A percentile compares a stretch with the other conserved stretches of the same genome.
Evolutionary conservation across 2,797 vertebrate species (phyloP).

Genomic region (Podarcis siculus): DNA sequence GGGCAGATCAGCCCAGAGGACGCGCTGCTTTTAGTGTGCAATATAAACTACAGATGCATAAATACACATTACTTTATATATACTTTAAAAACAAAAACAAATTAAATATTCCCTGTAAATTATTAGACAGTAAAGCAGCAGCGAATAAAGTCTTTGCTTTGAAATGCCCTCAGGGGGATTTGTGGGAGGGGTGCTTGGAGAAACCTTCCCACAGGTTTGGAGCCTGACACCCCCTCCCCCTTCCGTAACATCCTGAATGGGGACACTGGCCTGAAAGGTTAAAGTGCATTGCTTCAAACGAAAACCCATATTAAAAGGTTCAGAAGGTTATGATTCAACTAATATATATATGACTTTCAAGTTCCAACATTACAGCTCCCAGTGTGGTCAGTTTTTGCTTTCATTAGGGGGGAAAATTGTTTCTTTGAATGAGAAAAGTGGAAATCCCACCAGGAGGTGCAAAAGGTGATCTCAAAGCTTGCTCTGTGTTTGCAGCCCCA

Average conservation of each 20-base stretch:
- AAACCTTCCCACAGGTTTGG: conserved; percentile 28
- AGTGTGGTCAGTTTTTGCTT: background rate
- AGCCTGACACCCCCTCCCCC: background rate
- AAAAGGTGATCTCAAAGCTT: accelerated
- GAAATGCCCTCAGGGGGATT: conserved; percentile 57
- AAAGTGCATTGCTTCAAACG: conserved; percentile 63
- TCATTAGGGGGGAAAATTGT: accelerated
- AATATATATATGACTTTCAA: background rate
- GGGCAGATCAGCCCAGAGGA: conserved; percentile 28
- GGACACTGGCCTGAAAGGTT: conserved; percentile 43
- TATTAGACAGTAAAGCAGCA: conserved; percentile 79
- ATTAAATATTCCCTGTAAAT: conserved; percentile 82
- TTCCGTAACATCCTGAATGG: conserved; percentile 30
- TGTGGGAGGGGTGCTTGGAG: conserved; percentile 1
- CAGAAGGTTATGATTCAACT: conserved; percentile 4
- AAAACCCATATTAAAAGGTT: background rate
- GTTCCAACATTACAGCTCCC: background rate
- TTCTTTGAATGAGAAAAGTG: background rate
- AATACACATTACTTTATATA: conserved; percentile 83
- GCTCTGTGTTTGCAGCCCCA: accelerated
- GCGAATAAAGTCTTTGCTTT: conserved; percentile 86
- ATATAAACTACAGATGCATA: conserved; percentile 89
- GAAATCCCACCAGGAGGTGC: background rate
- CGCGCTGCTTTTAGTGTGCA: conserved; percentile 81
- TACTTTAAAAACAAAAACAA: conserved; percentile 37